Base-by-base conservation (phyloP, 2,113 vertebrate species). In the Uria lomvia region DNA sequence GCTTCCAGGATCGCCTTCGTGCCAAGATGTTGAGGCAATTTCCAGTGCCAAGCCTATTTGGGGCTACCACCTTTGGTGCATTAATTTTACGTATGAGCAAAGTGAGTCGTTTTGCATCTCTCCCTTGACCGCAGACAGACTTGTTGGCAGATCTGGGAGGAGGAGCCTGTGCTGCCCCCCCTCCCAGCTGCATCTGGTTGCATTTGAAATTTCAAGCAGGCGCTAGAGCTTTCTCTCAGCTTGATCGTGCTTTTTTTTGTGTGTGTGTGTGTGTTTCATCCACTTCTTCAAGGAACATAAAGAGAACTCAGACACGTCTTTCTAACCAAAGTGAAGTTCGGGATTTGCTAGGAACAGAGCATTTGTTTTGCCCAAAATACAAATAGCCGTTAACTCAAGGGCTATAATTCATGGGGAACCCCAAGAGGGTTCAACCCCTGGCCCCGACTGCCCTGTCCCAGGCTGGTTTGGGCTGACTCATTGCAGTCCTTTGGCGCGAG, bases 81-180 rank as follows among this genome's bases (percentile, higher is more conserved):
- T 96, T 82, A 65, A 88, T 94, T 93, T 96, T 96, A 95, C 53
- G 62, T 73, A 68, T 2, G 24, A 50, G 77, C 87, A 85, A 96
- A 94, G 53, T 1, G 49, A 95, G 53, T 75, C 0, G 2, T 72
- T 96, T 87, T 91, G 75, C 47, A 38, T 92, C 53, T 85, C 62
- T 95, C n/a, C 70, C 71, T 76, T 0, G 7, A 79, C 87, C 53
- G 3, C 91, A 74, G 92, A 60, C 81, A 70, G 76, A 34, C 60
- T 91, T 5, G 36, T 38, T 92, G 89, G 87, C 85, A 94, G 84
- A 53, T 53, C 81, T 88, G 70, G 71, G 67, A 59, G 92, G 47
- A 84, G 77, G 19, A 87, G 40, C 53, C 60, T 22, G 14, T 67
- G 65, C 66, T 84, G 32, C 32, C 19, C 40, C 26, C 12, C 29